These are phyloP conservation scores for Zelostemma sp. DNA, from an alignment of 1,140 invertebrate species.

Conservation along the genomic window DNA sequence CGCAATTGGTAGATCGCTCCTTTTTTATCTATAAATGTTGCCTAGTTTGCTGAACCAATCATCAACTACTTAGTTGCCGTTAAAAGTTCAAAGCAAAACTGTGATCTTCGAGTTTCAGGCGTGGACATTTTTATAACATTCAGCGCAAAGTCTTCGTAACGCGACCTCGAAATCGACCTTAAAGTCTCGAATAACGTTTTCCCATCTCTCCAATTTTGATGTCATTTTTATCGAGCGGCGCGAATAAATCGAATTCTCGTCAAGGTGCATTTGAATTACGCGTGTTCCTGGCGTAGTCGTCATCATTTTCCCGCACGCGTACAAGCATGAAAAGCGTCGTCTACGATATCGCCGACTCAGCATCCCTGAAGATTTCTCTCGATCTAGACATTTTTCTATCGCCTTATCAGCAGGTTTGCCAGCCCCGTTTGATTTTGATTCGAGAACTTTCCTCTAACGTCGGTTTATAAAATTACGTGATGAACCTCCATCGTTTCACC, in stretches of 20 bases:
- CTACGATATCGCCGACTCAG: conserved; percentile 33
- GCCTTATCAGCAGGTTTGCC: conserved; percentile 42
- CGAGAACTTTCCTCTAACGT: conserved; percentile 9
- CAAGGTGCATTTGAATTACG: conserved; percentile 36
- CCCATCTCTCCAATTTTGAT: conserved; percentile 27
- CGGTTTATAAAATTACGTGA: conserved; percentile 15
- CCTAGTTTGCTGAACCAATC: too few relatives aligned
- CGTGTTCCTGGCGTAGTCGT: conserved; percentile 23
- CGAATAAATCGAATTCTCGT: conserved; percentile 36
- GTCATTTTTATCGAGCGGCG: conserved; percentile 21
- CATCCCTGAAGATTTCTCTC: conserved; percentile 30
- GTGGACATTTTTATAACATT: too few relatives aligned
- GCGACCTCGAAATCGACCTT: too few relatives aligned
- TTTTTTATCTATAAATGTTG: too few relatives aligned
- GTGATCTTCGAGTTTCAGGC: neutral
- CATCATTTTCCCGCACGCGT: conserved; percentile 34
- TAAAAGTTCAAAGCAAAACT: too few relatives aligned
- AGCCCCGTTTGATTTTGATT: conserved; percentile 27
- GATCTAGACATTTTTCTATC: conserved; percentile 40
- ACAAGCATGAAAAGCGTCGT: conserved; percentile 35
- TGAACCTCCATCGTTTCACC: conserved; percentile 2
- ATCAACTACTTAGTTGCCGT: too few relatives aligned
- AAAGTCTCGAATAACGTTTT: too few relatives aligned
- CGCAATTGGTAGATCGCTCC: too few relatives aligned
- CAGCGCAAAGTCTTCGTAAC: conserved; percentile 13